Evolutionary conservation across 2,888 invertebrate genomes (phyloP).

Genomic region (Horisme vitalbata): DNA sequence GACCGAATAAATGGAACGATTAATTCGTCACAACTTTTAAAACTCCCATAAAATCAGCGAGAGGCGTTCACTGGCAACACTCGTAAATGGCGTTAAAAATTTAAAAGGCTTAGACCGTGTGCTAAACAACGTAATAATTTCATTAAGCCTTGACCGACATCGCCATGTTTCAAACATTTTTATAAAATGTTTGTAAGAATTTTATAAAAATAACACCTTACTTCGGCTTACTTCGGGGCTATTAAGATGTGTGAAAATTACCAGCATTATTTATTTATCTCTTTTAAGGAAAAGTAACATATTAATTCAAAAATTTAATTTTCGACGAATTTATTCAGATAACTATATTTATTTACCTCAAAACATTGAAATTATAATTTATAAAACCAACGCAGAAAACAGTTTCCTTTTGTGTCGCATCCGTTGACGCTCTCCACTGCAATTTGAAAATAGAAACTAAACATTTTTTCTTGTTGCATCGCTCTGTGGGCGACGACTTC

Average conservation of each 20-base stretch:
- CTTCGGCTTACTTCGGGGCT: too few species aligned
- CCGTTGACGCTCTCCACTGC: conserved; percentile 60
- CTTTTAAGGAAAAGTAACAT: too few species aligned
- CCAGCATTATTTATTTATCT: too few species aligned
- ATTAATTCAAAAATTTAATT: too few species aligned
- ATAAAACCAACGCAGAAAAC: conserved; percentile 37
- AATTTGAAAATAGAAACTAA: conserved; percentile 74
- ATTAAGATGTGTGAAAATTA: too few species aligned
- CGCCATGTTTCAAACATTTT: background rate
- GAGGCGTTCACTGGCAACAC: conserved; percentile 8
- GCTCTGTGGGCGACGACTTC: conserved; percentile 70
- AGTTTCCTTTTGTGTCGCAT: conserved; percentile 53
- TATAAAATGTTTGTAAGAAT: background rate
- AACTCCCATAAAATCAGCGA: conserved; percentile 14
- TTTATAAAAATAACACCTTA: too few species aligned
- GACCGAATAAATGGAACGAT: too few species aligned
- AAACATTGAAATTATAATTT: too few species aligned
- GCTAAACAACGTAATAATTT: conserved; percentile 11
- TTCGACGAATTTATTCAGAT: too few species aligned
- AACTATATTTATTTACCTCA: too few species aligned
- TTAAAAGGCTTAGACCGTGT: conserved; percentile 7
- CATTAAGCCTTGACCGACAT: conserved; percentile 18
- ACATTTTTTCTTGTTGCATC: conserved; percentile 70
- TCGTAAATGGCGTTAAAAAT: conserved; percentile 6
- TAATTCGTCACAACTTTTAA: conserved; percentile 7